Conservation (phyloP, 2,113 vertebrate species). For the Eonycteris spelaea region DNA sequence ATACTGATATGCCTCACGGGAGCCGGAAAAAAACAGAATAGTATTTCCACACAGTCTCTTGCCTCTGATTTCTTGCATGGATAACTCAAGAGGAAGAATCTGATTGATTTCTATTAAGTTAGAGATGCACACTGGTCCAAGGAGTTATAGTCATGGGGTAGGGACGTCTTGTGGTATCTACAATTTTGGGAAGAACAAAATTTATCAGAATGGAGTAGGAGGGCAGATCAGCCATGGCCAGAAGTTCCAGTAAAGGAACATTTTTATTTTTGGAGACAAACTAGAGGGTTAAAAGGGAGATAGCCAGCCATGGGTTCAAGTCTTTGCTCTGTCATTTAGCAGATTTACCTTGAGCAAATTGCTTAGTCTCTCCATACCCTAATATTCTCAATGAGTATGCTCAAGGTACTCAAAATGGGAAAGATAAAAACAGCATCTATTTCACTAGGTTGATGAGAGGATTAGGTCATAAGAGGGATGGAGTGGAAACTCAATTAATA, state of each 20-base stretch:
- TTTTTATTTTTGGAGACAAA: neutral
- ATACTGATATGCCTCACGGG: neutral
- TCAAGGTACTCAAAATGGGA: neutral
- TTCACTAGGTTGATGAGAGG: neutral
- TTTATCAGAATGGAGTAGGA: neutral
- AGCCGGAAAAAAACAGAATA: neutral
- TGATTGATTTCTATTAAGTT: neutral
- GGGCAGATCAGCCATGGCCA: neutral
- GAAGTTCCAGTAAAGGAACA: neutral
- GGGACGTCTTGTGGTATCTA: fast-evolving
- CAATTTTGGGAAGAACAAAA: neutral
- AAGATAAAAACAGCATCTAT: neutral
- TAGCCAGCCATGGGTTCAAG: neutral
- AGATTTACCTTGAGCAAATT: neutral
- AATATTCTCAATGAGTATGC: neutral
- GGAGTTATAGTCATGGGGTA: neutral
- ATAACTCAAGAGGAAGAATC: neutral
- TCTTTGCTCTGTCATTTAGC: neutral
- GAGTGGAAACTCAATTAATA: neutral
- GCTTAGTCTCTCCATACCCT: neutral
- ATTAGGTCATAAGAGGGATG: neutral
- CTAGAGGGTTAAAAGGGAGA: neutral
- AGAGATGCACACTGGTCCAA: neutral
- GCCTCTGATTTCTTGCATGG: neutral
- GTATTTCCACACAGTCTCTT: neutral